These are phyloP conservation scores for Calliphora vicina DNA, from an alignment of 1,140 invertebrate species.

Conservation along the genomic window DNA sequence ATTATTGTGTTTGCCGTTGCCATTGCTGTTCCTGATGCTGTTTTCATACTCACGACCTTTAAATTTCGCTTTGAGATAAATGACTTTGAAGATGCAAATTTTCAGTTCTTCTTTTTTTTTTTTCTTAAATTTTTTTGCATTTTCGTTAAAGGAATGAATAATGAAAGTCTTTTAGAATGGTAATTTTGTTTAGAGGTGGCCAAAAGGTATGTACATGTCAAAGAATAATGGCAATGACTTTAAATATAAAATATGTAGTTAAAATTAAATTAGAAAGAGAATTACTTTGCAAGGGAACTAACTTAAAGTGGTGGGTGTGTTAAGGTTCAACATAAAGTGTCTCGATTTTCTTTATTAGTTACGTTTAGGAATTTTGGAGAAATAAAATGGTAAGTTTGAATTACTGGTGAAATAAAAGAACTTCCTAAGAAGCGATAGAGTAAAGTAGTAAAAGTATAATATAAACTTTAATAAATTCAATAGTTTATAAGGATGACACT, in stretches of 20 bases:
- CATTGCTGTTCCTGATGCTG: background rate
- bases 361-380: too few species aligned
- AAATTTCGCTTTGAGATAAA: background rate
- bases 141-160: background rate
- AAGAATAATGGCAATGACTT: too few species aligned
- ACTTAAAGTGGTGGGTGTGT: background rate
- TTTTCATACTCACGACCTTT: conserved; percentile 4
- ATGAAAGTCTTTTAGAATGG: background rate
- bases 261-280: too few species aligned
- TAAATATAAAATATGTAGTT: too few species aligned
- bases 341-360: background rate
- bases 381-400: too few species aligned
- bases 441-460: too few species aligned
- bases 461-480: too few species aligned
- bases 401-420: background rate
- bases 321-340: background rate
- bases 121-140: too few species aligned
- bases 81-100: conserved; percentile 13
- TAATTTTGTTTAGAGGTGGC: background rate
- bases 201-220: background rate
- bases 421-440: too few species aligned
- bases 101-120: background rate
- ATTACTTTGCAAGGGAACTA: too few species aligned
- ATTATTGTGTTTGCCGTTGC: background rate
- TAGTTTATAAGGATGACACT: too few species aligned